Base-by-base conservation (phyloP, 2,113 vertebrate genomes). In the Phasianus colchicus region DNA sequence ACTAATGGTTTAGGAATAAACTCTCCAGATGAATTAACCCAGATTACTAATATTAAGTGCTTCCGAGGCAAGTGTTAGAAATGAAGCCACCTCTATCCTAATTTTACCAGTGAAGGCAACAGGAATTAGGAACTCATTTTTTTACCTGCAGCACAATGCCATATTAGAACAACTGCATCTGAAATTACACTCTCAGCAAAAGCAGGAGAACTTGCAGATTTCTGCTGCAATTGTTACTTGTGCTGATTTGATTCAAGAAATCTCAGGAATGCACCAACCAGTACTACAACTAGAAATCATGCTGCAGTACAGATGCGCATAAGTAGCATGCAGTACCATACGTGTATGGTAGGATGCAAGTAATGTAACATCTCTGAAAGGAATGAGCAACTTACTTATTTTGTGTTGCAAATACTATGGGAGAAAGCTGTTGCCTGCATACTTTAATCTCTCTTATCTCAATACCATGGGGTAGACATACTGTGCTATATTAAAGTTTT, bases 11-110 rank as follows among this genome's bases (percentile, higher is more conserved):
- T 42, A 88, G 67, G 14, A 77, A 19, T n/a, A 88, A 90, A 88
- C 9, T 64, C 20, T 72, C 17, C 29, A 57, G 14, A 17, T 90
- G 65, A 81, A 69, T 72, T 60, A 86, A 71, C 13, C 11, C 45
- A 54, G 17, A 74, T 66, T 29, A 71, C 72, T 71, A 71, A 75
- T 36, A 69, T 10, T 43, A 34, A 10, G n/a, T 21, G 32, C 38
- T 94, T 90, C 61, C 52, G 43, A 67, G 71, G 27, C 21, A 61
- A 20, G 3, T 85, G 40, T 24, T 74, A 92, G 69, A 90, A 90
- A 86, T 9, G 11, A 84, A 94, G 38, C 47, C 34, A 30, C 36
- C 10, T 83, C 55, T 71, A 11, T 32, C 42, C 81, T 86, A 55
- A 50, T 81, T 88, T 81, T 66, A 70, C 18, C 0, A 87, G 9